A percentile compares a stretch with the other conserved stretches of the same genome.
phyloP scores from a whole-genome alignment of 2,797 vertebrate species.

The Ibycter americanus region DNA sequence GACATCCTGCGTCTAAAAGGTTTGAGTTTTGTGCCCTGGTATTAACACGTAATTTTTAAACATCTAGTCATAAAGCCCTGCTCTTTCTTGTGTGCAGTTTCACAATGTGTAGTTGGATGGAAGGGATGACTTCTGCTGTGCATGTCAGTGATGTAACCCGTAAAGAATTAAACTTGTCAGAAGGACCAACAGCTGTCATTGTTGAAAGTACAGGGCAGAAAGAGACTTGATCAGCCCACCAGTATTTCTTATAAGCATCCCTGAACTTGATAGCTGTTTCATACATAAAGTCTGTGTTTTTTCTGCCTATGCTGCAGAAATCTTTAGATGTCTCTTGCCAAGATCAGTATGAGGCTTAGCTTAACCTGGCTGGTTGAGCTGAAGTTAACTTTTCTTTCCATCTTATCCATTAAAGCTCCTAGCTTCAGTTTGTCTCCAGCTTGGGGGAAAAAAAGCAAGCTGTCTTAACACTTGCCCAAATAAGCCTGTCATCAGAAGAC shows the following conservation, averaged over 20 bases:
- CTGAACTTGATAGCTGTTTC: not conserved
- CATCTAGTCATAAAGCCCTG: not conserved
- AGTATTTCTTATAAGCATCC: not conserved
- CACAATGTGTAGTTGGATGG: not conserved
- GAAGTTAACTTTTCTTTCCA: not conserved
- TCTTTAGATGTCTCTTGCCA: not conserved
- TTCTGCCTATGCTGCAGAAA: not conserved
- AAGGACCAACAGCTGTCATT: not conserved
- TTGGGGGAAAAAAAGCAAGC: not conserved
- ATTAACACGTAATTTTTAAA: not conserved
- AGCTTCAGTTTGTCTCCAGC: not conserved
- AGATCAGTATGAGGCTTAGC: not conserved
- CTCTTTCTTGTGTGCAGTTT: not conserved
- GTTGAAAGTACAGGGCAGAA: not conserved
- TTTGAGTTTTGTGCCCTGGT: not conserved
- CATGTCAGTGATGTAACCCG: not conserved
- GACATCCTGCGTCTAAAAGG: not conserved
- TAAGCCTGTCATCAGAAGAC: not conserved
- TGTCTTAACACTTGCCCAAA: not conserved
- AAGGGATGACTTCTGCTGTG: slow-evolving; percentile 17
- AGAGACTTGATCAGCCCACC: not conserved
- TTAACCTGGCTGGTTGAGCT: not conserved
- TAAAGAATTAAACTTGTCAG: slow-evolving; percentile 7
- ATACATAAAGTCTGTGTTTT: not conserved
- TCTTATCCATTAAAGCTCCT: not conserved